Conservation (phyloP, 2,797 vertebrate species). For the Numenius phaeopus region DNA sequence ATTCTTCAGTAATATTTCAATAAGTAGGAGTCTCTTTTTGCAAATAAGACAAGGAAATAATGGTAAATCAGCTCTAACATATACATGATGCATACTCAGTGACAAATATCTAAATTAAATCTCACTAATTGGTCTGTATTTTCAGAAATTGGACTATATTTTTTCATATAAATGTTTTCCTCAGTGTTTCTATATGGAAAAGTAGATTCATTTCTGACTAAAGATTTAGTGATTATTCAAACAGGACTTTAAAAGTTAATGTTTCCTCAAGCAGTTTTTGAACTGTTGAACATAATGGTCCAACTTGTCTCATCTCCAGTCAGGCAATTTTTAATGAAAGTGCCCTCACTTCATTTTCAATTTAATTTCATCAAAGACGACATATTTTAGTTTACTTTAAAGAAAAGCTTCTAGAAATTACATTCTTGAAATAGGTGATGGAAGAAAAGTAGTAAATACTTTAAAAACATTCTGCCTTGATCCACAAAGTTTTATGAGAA, state of each 20-base stretch:
- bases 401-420: not conserved
- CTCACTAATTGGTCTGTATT: constrained; percentile 80
- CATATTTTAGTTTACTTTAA: not conserved
- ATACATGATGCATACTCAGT: constrained; percentile 58
- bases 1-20: constrained; percentile 84
- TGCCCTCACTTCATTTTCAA: not conserved
- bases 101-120: constrained; percentile 81
- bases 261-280: constrained; percentile 40
- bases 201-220: constrained; percentile 46
- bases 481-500: not conserved
- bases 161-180: constrained; percentile 70
- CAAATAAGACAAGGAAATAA: constrained; percentile 75
- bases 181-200: constrained; percentile 59
- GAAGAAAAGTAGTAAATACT: not conserved
- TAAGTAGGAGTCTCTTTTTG: constrained; percentile 77
- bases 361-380: not conserved
- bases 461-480: not conserved
- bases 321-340: not conserved
- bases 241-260: constrained; percentile 64
- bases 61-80: constrained; percentile 72
- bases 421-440: too few species aligned
- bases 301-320: not conserved
- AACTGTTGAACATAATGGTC: constrained; percentile 21
- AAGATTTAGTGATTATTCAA: constrained; percentile 43
- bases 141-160: constrained; percentile 73